Evolutionary conservation across 2,797 vertebrate species (phyloP).

Genomic region (Ara ararauna): DNA sequence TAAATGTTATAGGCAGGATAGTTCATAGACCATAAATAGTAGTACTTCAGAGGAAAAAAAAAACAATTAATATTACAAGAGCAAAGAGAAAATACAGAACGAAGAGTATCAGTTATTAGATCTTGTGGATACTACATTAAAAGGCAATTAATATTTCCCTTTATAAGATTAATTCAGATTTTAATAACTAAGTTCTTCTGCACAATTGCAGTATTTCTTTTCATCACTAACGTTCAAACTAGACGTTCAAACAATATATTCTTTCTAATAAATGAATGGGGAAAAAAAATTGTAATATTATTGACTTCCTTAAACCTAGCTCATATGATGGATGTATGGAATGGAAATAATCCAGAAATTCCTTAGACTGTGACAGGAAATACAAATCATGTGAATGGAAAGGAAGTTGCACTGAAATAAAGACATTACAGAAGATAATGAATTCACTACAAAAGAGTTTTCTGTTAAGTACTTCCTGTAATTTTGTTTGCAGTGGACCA

Average conservation of each 20-base stretch:
- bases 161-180: conserved; percentile 23
- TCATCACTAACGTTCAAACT: not conserved
- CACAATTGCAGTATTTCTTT: conserved; percentile 4
- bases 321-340: conserved; percentile 22
- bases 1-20: not conserved
- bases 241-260: not conserved
- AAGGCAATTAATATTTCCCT: not conserved
- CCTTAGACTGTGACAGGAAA: not conserved
- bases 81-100: not conserved
- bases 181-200: conserved; percentile 8
- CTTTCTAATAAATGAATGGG: conserved; percentile 13
- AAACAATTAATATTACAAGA: not conserved
- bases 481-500: not conserved
- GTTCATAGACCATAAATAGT: not conserved
- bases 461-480: not conserved
- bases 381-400: conserved; percentile 10
- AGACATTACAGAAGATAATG: conserved; percentile 15
- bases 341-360: conserved; percentile 24
- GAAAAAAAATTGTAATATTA: not conserved
- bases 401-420: not conserved
- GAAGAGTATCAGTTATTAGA: not conserved
- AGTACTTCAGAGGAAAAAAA: not conserved
- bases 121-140: not conserved
- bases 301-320: conserved; percentile 20
- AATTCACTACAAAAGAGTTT: not conserved